Conservation (phyloP, 2,888 invertebrate genomes). For the Philopedon plagiatum region DNA sequence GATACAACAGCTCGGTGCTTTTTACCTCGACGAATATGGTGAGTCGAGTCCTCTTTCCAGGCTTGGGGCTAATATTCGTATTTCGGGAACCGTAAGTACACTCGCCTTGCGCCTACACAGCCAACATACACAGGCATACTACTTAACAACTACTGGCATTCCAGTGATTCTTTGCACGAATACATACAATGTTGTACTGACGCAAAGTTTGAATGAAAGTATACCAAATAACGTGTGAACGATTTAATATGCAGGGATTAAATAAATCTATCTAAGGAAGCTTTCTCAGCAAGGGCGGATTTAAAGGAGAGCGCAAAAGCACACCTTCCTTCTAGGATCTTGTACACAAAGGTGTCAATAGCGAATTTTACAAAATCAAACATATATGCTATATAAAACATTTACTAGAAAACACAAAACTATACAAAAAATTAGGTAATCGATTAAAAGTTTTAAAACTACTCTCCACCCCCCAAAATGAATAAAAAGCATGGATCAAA, state of each 20-base stretch:
- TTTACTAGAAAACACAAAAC: too few relatives aligned
- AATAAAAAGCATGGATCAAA: too few relatives aligned
- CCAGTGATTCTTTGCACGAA: constrained; percentile 30
- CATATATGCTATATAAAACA: too few relatives aligned
- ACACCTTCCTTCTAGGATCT: too few relatives aligned
- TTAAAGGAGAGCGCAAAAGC: too few relatives aligned
- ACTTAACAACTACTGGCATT: constrained; percentile 57
- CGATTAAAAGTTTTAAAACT: too few relatives aligned
- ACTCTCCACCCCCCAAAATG: too few relatives aligned
- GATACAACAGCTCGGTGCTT: constrained; percentile 52
- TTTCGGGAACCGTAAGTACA: constrained; percentile 84
- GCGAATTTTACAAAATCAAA: too few relatives aligned
- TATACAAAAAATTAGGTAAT: too few relatives aligned
- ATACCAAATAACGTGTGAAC: background rate
- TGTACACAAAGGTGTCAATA: too few relatives aligned
- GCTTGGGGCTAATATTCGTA: constrained; percentile 86
- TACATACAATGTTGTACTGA: constrained; percentile 11
- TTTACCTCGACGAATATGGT: constrained; percentile 63
- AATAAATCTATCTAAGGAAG: background rate
- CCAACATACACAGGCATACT: constrained; percentile 65
- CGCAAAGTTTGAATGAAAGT: background rate
- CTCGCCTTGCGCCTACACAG: constrained; percentile 77
- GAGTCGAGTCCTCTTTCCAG: constrained; percentile 84
- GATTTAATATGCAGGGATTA: background rate
- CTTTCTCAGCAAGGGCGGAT: too few relatives aligned